Percentiles rank a stretch among this genome's conserved stretches.
Evolutionary conservation across 2,888 invertebrate genomes (phyloP).

Genomic region (Scaptomyza tumidula): DNA sequence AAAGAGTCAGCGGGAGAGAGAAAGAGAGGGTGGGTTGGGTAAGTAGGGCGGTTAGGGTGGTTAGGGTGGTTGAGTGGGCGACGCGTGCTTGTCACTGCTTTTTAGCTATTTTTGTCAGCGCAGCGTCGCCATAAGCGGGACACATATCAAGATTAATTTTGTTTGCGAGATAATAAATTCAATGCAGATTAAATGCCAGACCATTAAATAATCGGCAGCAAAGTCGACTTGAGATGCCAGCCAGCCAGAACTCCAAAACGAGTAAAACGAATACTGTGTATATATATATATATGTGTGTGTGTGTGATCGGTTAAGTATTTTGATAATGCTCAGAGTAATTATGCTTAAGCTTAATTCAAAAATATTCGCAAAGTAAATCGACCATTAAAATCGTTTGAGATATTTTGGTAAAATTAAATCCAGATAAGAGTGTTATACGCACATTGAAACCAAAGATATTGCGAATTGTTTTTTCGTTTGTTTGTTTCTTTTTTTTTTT

Average conservation of each 20-base stretch:
- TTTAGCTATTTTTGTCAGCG: conserved; percentile 68
- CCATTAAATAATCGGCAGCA: conserved; percentile 75
- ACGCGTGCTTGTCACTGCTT: conserved; percentile 69
- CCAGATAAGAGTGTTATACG: too few species aligned
- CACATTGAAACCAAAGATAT: too few species aligned
- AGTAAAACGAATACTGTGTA: neutral
- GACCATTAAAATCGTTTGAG: conserved; percentile 27
- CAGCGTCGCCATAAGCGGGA: conserved; percentile 68
- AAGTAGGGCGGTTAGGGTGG: neutral
- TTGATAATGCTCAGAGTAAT: conserved; percentile 29
- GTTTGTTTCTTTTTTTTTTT: too few species aligned
- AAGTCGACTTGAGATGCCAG: conserved; percentile 29
- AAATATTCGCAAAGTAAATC: conserved; percentile 16
- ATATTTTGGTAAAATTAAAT: neutral
- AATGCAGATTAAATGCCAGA: conserved; percentile 80
- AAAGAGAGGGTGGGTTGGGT: neutral
- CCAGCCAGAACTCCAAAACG: neutral
- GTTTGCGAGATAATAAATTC: conserved; percentile 76
- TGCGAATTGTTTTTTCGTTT: too few species aligned
- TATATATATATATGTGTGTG: too few species aligned
- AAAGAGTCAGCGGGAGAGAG: conserved; percentile 1
- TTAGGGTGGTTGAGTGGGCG: conserved; percentile 3
- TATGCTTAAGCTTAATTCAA: conserved; percentile 22
- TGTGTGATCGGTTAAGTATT: conserved; percentile 16
- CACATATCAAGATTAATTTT: conserved; percentile 79